These are phyloP conservation scores for Habroteleia sp. DNA, from an alignment of 2,888 invertebrate species.

Conservation along the genomic window DNA sequence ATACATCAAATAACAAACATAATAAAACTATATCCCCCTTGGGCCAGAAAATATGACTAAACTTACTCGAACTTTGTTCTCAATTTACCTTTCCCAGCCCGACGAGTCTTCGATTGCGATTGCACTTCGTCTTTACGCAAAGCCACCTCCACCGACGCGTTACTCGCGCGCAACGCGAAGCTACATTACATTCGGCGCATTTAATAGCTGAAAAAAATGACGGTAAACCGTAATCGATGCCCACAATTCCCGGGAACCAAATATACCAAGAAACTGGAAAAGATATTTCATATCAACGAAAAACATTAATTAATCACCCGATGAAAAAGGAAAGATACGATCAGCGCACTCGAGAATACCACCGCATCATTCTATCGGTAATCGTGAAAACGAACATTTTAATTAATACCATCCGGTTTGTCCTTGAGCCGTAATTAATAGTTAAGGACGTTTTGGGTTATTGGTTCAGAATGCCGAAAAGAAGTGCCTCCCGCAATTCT, in stretches of 20 bases:
- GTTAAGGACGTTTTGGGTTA: conserved; percentile 38
- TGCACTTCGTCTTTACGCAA: no score
- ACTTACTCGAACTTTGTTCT: no score
- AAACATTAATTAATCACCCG: conserved; percentile 32
- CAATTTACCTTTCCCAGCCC: no score
- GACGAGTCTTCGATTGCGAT: no score
- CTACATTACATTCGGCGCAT: no score
- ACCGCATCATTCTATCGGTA: conserved; percentile 40
- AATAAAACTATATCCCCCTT: no score
- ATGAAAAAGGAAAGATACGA: conserved; percentile 47
- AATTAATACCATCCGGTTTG: conserved; percentile 44
- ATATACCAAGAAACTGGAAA: conserved; percentile 18
- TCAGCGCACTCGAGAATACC: conserved; percentile 39
- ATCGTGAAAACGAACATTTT: conserved; percentile 49
- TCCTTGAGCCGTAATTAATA: conserved; percentile 52
- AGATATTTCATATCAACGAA: conserved; percentile 36
- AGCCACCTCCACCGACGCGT: no score
- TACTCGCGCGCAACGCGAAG: no score
- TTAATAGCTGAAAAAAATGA: no score
- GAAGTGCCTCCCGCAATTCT: conserved; percentile 54
- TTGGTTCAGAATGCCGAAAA: conserved; percentile 33
- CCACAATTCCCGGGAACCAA: conserved; percentile 6
- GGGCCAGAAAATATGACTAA: no score
- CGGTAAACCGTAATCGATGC: no score
- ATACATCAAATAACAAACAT: no score